Percentiles rank a stretch among this genome's conserved stretches.
phyloP scores from a whole-genome alignment of 2,113 vertebrate species.

The Cyrtonyx montezumae region DNA sequence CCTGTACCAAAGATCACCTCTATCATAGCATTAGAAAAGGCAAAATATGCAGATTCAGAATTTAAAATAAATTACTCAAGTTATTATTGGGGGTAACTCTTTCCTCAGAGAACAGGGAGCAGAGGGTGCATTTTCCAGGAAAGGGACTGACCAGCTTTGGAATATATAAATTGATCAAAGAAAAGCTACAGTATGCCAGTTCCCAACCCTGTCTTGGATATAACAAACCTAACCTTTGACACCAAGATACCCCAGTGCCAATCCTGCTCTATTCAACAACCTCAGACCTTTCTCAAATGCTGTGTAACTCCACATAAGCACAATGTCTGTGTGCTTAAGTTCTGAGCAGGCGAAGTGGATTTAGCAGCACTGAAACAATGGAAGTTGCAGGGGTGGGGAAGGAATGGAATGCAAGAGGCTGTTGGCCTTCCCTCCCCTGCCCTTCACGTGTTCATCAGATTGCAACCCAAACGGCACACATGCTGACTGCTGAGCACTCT shows the following conservation, averaged over 20 bases:
- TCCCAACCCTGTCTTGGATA: background rate
- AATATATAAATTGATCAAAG: background rate
- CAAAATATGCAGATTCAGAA: background rate
- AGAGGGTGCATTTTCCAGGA: background rate
- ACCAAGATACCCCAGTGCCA: background rate
- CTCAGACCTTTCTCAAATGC: background rate
- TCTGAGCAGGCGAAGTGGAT: background rate
- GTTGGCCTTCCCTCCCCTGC: background rate
- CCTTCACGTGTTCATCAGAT: background rate
- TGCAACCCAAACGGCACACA: background rate
- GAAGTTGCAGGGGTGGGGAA: background rate
- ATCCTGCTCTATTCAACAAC: background rate
- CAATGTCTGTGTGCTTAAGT: constrained; percentile 19
- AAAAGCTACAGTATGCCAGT: background rate
- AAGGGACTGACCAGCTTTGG: background rate
- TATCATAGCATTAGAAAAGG: constrained; percentile 8
- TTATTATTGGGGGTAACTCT: background rate
- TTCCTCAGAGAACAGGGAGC: background rate
- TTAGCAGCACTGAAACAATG: background rate
- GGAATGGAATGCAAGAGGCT: background rate
- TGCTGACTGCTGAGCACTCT: background rate
- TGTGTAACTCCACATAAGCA: background rate
- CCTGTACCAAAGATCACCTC: background rate
- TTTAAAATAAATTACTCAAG: background rate
- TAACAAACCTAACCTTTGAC: constrained; percentile 19